Evolutionary conservation across 2,113 vertebrate genomes (phyloP).

Genomic region (Tenrec ecaudatus): DNA sequence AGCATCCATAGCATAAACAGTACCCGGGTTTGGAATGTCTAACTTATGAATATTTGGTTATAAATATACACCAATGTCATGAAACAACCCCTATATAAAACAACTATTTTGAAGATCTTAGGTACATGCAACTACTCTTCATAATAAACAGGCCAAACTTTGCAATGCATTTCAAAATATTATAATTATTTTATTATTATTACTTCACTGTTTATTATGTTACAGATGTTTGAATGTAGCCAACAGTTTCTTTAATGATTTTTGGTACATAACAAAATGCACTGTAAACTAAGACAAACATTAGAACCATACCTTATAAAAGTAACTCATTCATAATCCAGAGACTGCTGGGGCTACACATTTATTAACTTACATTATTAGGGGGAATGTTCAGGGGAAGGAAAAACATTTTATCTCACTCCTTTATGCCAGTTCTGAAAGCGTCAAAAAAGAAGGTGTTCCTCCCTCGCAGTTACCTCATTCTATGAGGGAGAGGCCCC

Average conservation of each 20-base stretch:
- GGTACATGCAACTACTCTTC: too few relatives aligned
- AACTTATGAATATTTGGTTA: too few relatives aligned
- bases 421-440: not conserved
- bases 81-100: too few relatives aligned
- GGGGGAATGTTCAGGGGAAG: not conserved
- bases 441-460: not conserved
- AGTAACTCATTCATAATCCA: not conserved
- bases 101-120: too few relatives aligned
- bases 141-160: not conserved
- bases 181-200: not conserved
- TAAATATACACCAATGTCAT: too few relatives aligned
- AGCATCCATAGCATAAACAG: not conserved
- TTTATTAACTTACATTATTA: not conserved
- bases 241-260: not conserved
- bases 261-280: not conserved
- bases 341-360: not conserved
- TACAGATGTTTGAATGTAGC: not conserved
- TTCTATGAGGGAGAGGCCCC: constrained; percentile 11
- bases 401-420: not conserved
- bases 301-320: not conserved
- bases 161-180: too few relatives aligned
- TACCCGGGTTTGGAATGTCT: not conserved
- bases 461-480: not conserved
- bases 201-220: not conserved
- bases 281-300: too few relatives aligned